Conservation (phyloP, 92 coral and sea anemone genomes). For the Porites divaricata region DNA sequence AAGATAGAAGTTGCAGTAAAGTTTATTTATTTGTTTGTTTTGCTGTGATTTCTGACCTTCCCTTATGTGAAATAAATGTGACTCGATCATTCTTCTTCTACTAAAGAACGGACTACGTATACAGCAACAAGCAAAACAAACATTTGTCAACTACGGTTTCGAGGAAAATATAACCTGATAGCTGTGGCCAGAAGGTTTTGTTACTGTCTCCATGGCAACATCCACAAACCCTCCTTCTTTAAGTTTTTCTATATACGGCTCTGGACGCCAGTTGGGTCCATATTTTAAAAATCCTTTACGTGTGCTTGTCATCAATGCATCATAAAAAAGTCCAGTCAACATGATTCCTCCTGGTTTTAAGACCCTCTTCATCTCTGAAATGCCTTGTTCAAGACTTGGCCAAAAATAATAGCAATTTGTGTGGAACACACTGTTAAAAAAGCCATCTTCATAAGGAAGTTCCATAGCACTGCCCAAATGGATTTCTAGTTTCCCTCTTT, state of each 20-base stretch:
- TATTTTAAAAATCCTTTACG: conserved; percentile 14
- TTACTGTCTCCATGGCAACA: conserved; percentile 19
- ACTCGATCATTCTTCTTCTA: too few relatives aligned
- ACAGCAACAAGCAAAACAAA: too few relatives aligned
- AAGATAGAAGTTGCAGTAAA: too few relatives aligned
- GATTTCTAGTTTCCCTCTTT: conserved; percentile 9
- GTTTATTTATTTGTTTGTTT: too few relatives aligned
- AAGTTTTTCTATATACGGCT: conserved; percentile 8
- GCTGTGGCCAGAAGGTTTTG: not conserved
- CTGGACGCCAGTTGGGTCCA: conserved; percentile 21
- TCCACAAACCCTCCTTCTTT: conserved; percentile 9
- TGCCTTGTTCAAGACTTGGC: conserved; percentile 33
- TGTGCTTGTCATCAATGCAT: not conserved
- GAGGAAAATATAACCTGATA: conserved; percentile 11
- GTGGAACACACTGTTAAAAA: conserved; percentile 41
- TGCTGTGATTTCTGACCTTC: too few relatives aligned
- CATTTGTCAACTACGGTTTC: not conserved
- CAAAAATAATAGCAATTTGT: conserved; percentile 47
- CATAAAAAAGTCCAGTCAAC: conserved; percentile 6
- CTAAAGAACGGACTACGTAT: too few relatives aligned
- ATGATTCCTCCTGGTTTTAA: conserved; percentile 38
- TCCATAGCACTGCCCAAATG: conserved; percentile 21
- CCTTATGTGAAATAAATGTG: too few relatives aligned
- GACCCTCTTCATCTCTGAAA: conserved; percentile 28
- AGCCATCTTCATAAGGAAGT: conserved; percentile 6